These are phyloP conservation scores for Drosophila borealis DNA, from an alignment of 2,888 invertebrate species.

Conservation along the genomic window DNA sequence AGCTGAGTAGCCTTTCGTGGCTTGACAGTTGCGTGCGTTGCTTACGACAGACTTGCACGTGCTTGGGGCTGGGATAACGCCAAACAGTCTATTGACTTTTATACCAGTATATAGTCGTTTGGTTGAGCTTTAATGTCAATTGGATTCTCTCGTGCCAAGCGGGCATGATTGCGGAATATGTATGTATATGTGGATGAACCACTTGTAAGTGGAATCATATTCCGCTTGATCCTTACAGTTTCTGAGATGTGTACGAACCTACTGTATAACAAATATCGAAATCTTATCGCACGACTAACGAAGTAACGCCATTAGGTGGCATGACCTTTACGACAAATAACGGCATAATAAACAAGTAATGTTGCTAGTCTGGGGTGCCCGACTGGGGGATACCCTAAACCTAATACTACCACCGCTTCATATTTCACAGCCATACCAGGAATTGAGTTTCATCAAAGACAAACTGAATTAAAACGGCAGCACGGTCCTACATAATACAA, in stretches of 20 bases:
- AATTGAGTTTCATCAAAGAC: no score
- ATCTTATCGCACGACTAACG: constrained; percentile 78
- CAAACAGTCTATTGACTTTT: constrained; percentile 32
- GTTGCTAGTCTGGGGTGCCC: no score
- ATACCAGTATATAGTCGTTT: constrained; percentile 60
- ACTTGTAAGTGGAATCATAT: neutral
- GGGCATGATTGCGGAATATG: constrained; percentile 43
- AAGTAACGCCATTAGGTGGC: constrained; percentile 75
- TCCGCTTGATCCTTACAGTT: neutral
- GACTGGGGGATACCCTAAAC: no score
- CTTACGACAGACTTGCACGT: constrained; percentile 34
- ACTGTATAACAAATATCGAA: constrained; percentile 14
- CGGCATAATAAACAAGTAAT: constrained; percentile 42
- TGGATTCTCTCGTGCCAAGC: constrained; percentile 65
- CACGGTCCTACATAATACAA: no score
- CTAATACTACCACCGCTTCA: no score
- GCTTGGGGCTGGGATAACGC: constrained; percentile 20
- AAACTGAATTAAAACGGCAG: no score
- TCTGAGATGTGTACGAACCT: constrained; percentile 4
- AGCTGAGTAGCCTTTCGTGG: constrained; percentile 51
- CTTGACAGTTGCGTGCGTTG: constrained; percentile 62
- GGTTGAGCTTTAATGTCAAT: constrained; percentile 64
- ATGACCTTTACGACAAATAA: constrained; percentile 56
- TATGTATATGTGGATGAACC: neutral
- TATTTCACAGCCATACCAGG: no score